phyloP scores from a whole-genome alignment of 2,797 vertebrate species.

The Sebastes minor region DNA sequence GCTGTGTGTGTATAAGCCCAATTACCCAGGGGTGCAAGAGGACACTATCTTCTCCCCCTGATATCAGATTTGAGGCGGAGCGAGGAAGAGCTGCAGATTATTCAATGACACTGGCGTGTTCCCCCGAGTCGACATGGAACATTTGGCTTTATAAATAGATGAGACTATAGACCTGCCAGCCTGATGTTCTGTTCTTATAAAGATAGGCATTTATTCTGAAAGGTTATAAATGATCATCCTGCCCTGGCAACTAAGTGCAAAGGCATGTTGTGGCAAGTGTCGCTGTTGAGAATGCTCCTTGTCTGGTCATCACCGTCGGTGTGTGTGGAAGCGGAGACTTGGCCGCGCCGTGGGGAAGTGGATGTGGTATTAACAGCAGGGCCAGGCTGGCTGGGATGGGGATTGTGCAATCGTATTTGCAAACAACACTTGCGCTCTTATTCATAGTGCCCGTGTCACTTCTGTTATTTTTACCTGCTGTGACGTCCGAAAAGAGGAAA shows the following conservation, averaged over 20 bases:
- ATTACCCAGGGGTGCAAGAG: slow-evolving; percentile 63
- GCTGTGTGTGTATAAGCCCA: slow-evolving; percentile 46
- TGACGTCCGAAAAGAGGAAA: slow-evolving; percentile 80
- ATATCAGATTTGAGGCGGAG: slow-evolving; percentile 33
- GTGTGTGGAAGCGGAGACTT: slow-evolving; percentile 55
- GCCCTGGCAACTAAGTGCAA: slow-evolving; percentile 80
- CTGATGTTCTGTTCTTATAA: slow-evolving; percentile 78
- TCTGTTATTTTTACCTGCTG: slow-evolving; percentile 82
- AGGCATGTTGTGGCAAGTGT: slow-evolving; percentile 75
- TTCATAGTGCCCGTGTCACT: slow-evolving; percentile 74
- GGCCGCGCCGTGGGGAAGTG: slow-evolving; percentile 49
- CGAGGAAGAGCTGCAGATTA: slow-evolving; percentile 65
- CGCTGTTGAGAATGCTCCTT: slow-evolving; percentile 69
- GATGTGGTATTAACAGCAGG: slow-evolving; percentile 70
- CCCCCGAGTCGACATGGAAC: slow-evolving; percentile 79
- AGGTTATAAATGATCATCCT: slow-evolving; percentile 83
- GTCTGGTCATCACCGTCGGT: slow-evolving; percentile 62
- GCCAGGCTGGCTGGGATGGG: slow-evolving; percentile 65
- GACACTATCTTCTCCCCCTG: slow-evolving; percentile 41
- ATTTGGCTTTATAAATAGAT: slow-evolving; percentile 84
- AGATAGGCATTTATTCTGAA: slow-evolving; percentile 79
- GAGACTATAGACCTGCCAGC: slow-evolving; percentile 73
- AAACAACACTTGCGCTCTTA: slow-evolving; percentile 84
- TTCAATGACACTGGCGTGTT: slow-evolving; percentile 70
- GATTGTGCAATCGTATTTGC: slow-evolving; percentile 87